A percentile compares a stretch with the other conserved stretches of the same genome.
Conservation (phyloP, 2,888 invertebrate genomes). For the Eupithecia insigniata region DNA sequence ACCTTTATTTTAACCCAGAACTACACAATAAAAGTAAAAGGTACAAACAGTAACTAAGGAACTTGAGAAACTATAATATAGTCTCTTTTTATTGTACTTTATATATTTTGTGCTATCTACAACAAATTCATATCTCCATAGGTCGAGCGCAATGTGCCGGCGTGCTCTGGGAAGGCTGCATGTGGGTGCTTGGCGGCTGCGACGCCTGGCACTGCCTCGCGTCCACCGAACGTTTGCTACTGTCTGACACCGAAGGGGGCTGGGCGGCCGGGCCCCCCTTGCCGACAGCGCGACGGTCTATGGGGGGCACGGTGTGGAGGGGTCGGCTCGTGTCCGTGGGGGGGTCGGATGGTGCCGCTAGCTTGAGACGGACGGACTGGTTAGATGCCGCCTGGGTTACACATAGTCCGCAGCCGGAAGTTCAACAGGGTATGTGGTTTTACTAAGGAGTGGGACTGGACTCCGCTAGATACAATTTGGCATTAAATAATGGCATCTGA, state of each 20-base stretch:
- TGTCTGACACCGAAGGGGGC: slow-evolving; percentile 78
- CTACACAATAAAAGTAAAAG: no score
- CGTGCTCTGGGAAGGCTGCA: slow-evolving; percentile 86
- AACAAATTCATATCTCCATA: slow-evolving; percentile 44
- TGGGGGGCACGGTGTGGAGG: slow-evolving; percentile 89
- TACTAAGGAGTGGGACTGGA: background rate
- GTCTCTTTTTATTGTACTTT: no score
- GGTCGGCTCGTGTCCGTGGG: slow-evolving; percentile 86
- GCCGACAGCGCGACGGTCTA: slow-evolving; percentile 89
- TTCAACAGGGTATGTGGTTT: background rate
- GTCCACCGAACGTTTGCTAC: slow-evolving; percentile 65
- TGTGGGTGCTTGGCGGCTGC: slow-evolving; percentile 93
- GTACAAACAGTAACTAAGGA: no score
- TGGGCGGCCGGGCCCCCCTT: slow-evolving; percentile 86
- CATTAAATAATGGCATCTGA: no score
- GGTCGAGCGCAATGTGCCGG: slow-evolving; percentile 92
- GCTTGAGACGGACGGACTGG: slow-evolving; percentile 87
- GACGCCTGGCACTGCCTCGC: slow-evolving; percentile 94
- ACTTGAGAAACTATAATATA: no score
- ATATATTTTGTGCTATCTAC: no score
- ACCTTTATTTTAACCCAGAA: no score
- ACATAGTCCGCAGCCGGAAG: background rate
- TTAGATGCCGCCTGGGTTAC: slow-evolving; percentile 75
- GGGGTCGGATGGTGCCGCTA: slow-evolving; percentile 90
- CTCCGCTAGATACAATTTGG: no score